Evolutionary conservation across 2,797 vertebrate species (phyloP).

Genomic region (Ceyx erithaca): DNA sequence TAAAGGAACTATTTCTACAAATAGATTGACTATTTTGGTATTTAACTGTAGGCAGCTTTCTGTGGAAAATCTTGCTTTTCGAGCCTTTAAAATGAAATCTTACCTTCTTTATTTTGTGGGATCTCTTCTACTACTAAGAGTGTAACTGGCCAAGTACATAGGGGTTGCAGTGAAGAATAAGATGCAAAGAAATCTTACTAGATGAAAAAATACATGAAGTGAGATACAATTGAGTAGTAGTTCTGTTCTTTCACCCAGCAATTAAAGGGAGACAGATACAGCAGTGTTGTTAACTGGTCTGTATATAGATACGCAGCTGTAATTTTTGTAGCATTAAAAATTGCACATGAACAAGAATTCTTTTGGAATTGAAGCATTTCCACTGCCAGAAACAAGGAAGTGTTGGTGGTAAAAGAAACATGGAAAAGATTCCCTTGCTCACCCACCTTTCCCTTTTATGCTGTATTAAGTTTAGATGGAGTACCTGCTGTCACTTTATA

Average conservation of each 20-base stretch:
- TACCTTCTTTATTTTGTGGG: not conserved
- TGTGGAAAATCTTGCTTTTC: not conserved
- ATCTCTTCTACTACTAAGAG: not conserved
- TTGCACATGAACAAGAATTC: not conserved
- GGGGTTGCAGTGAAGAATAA: not conserved
- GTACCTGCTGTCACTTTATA: not conserved
- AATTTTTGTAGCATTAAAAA: not conserved
- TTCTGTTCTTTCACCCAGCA: not conserved
- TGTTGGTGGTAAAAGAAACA: not conserved
- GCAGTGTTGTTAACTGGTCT: not conserved
- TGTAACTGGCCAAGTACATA: not conserved
- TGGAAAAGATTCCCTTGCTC: not conserved
- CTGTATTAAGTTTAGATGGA: not conserved
- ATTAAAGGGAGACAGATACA: not conserved
- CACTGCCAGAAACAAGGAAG: not conserved
- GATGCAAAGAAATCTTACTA: not conserved
- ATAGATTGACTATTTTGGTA: not conserved
- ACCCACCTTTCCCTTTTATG: not conserved
- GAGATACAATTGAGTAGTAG: not conserved
- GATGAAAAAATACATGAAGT: not conserved
- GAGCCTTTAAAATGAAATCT: not conserved
- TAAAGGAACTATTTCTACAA: slow-evolving; percentile 41
- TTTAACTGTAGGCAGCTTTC: not conserved
- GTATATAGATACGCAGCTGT: not conserved
- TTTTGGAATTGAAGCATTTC: not conserved